Conservation (phyloP, 2,113 vertebrate species). For the Brachypodius melanocephalos region DNA sequence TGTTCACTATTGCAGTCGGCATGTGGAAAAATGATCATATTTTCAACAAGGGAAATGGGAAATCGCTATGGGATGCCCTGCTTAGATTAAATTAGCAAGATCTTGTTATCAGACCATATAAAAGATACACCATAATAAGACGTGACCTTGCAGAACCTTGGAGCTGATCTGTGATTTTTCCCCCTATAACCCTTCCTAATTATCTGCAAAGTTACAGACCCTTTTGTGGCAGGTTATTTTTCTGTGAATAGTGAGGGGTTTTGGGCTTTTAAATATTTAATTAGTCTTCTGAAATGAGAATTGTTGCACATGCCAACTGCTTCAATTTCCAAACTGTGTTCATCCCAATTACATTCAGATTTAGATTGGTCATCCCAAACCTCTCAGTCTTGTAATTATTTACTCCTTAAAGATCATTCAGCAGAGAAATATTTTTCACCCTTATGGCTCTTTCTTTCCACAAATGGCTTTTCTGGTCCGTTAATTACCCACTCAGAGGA, state of each 20-base stretch:
- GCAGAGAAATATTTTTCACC: slow-evolving; percentile 77
- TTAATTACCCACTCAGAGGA: slow-evolving; percentile 82
- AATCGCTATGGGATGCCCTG: slow-evolving; percentile 76
- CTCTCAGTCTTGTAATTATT: slow-evolving; percentile 79
- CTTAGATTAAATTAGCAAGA: slow-evolving; percentile 81
- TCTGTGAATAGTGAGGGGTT: slow-evolving; percentile 73
- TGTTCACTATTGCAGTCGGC: slow-evolving; percentile 58
- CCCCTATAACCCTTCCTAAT: slow-evolving; percentile 75
- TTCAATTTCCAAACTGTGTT: slow-evolving; percentile 68
- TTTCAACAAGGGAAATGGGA: slow-evolving; percentile 77
- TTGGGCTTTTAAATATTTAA: slow-evolving; percentile 83
- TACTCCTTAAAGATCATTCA: slow-evolving; percentile 82
- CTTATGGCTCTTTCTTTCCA: slow-evolving; percentile 74
- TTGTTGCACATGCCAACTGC: slow-evolving; percentile 68
- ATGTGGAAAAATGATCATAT: slow-evolving; percentile 61
- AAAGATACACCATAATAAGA: slow-evolving; percentile 74
- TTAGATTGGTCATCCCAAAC: slow-evolving; percentile 78
- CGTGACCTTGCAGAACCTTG: slow-evolving; percentile 76
- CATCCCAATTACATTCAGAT: slow-evolving; percentile 78
- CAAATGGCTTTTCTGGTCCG: slow-evolving; percentile 77
- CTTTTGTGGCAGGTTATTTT: slow-evolving; percentile 78
- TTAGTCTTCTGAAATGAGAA: slow-evolving; percentile 79
- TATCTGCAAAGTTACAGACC: slow-evolving; percentile 77
- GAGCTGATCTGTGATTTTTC: slow-evolving; percentile 61
- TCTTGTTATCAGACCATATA: slow-evolving; percentile 74